These are phyloP conservation scores for Hylia prasina DNA, from an alignment of 2,113 vertebrate genomes.

Conservation along the genomic window DNA sequence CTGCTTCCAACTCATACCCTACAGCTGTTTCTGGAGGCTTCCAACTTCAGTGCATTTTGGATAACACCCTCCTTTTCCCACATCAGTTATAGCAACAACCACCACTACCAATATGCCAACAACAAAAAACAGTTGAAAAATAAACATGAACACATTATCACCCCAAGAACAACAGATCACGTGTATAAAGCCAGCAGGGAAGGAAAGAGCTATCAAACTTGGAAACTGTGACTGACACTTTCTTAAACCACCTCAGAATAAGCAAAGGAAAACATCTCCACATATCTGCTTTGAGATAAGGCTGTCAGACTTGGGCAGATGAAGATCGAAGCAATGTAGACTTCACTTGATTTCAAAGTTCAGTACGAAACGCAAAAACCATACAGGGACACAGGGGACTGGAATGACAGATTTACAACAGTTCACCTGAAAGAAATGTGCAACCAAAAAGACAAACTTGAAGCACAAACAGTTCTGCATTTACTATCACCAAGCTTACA, in stretches of 20 bases:
- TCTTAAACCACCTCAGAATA: background rate
- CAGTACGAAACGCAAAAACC: background rate
- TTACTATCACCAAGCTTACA: background rate
- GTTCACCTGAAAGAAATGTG: background rate
- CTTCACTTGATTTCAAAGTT: background rate
- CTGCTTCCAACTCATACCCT: background rate
- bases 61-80: background rate
- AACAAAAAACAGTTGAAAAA: background rate
- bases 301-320: background rate
- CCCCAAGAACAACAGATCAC: background rate
- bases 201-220: background rate
- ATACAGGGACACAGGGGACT: background rate
- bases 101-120: background rate
- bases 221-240: background rate
- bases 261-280: background rate
- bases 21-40: background rate
- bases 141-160: background rate
- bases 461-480: background rate
- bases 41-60: background rate
- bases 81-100: background rate
- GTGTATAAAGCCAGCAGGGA: background rate
- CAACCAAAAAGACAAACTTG: background rate
- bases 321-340: background rate
- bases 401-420: background rate
- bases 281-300: background rate